Evolutionary conservation across 2,888 invertebrate genomes (phyloP), one percentile per base, ranked within the genome.

Genomic region (Diploptera punctata): DNA sequence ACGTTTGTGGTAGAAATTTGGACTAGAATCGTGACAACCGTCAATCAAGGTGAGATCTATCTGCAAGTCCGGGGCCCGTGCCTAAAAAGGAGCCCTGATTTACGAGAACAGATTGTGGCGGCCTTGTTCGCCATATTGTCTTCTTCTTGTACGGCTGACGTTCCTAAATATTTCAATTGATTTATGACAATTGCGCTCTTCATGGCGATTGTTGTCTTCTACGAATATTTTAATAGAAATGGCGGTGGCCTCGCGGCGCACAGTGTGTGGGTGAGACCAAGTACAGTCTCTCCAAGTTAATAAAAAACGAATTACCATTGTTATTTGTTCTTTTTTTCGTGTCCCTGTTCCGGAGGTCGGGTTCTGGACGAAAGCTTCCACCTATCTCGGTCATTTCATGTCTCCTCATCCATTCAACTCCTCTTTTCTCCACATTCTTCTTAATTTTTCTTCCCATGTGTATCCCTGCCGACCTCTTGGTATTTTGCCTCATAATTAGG

Each of bases 221-320:
- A 57, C 26, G 57, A 57, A 57, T 29, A 57, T 29, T 29, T 57
- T 29, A 57, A 57, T 29, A 29, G 29, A 57, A 57, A 57, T 54
- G 54, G 4, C 18, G 18, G 19, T 13, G 21, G 24, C 54, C 54
- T 26, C 24, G 26, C 4, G 26, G 54, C 54, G 13, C 7, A 21
- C 24, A 54, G 13, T n/a, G 31, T 29, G 57, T 57, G 29, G 57
- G 57, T 16, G 57, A 57, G 26, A 29, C 10, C 26, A 29, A 29
- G 16, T 57, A 19, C 29, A 29, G 26, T 57, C 21, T 54, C 26
- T 3, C 10, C 21, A 21, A n/a, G n/a, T n/a, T n/a, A n/a, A n/a
- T n/a, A n/a, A n/a, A n/a, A n/a, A n/a, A n/a, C n/a, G n/a, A n/a
- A n/a, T n/a, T n/a, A n/a, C n/a, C n/a, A n/a, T n/a, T n/a, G n/a